A percentile compares a stretch with the other conserved stretches of the same genome.
phyloP scores from a whole-genome alignment of 2,888 invertebrate species.

The Himalopsyche tibetana region DNA sequence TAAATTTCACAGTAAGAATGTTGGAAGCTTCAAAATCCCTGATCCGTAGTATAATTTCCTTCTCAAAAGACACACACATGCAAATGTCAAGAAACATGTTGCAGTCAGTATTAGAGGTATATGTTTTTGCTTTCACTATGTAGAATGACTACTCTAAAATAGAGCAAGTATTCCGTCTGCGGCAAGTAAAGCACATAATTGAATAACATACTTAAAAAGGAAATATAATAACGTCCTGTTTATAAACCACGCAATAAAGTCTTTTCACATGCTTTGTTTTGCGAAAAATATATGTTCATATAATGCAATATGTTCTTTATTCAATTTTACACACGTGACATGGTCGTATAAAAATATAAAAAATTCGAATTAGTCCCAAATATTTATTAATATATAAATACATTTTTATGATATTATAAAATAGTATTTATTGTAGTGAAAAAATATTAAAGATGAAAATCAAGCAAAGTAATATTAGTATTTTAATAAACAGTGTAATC shows the following conservation, averaged over 20 bases:
- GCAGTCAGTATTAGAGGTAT: neutral
- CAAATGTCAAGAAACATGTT: constrained; percentile 11
- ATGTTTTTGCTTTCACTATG: neutral
- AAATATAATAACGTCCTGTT: neutral
- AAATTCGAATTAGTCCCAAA: no score
- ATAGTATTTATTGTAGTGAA: no score
- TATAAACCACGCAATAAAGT: neutral
- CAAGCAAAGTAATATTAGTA: no score
- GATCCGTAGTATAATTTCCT: neutral
- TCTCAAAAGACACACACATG: neutral
- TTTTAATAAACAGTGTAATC: no score
- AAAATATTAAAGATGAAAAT: no score
- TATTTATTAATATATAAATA: no score
- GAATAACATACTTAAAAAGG: neutral
- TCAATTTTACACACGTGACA: no score
- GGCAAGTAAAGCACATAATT: neutral
- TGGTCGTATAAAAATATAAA: no score
- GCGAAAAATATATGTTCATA: no score
- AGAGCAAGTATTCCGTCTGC: neutral
- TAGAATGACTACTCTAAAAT: neutral
- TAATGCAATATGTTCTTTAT: no score
- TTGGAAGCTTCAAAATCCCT: neutral
- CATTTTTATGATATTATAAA: no score
- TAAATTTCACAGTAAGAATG: neutral
- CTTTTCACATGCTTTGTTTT: no score